These are phyloP conservation scores for Polydrusus tereticollis DNA, from an alignment of 2,888 invertebrate species.

Conservation along the genomic window DNA sequence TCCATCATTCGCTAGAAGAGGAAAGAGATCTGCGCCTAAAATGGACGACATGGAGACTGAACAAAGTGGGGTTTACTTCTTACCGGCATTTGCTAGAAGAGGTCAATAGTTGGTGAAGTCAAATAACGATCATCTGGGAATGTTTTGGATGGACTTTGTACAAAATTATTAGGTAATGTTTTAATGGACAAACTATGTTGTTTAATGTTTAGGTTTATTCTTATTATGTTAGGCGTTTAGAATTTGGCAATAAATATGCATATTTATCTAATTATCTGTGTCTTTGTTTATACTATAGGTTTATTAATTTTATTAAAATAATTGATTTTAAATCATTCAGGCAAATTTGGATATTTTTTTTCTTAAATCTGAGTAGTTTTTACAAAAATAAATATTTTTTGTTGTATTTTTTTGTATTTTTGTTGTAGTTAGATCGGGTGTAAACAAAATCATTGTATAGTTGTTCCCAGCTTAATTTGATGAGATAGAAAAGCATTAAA, in stretches of 20 bases:
- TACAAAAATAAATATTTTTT: too few species aligned
- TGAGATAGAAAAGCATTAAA: too few species aligned
- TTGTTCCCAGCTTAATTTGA: too few species aligned
- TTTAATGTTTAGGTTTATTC: neutral
- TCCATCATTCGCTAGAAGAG: conserved; percentile 46
- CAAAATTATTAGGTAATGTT: neutral
- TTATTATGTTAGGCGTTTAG: conserved; percentile 2
- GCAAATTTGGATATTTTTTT: too few species aligned
- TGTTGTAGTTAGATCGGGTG: too few species aligned
- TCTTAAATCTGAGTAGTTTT: too few species aligned
- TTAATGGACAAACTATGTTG: neutral
- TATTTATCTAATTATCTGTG: neutral
- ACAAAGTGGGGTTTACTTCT: conserved; percentile 42
- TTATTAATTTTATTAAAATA: too few species aligned
- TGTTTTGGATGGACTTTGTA: conserved; percentile 32
- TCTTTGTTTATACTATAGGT: too few species aligned
- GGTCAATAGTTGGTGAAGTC: neutral
- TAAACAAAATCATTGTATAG: too few species aligned
- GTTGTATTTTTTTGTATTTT: too few species aligned
- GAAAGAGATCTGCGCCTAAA: conserved; percentile 36
- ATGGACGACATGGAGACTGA: conserved; percentile 47
- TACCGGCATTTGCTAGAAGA: conserved; percentile 47
- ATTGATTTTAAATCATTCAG: too few species aligned
- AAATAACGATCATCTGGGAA: conserved; percentile 15
- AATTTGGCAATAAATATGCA: conserved; percentile 22